Evolutionary conservation across 1,140 invertebrate genomes (phyloP).

Genomic region (Mamestra configurata): DNA sequence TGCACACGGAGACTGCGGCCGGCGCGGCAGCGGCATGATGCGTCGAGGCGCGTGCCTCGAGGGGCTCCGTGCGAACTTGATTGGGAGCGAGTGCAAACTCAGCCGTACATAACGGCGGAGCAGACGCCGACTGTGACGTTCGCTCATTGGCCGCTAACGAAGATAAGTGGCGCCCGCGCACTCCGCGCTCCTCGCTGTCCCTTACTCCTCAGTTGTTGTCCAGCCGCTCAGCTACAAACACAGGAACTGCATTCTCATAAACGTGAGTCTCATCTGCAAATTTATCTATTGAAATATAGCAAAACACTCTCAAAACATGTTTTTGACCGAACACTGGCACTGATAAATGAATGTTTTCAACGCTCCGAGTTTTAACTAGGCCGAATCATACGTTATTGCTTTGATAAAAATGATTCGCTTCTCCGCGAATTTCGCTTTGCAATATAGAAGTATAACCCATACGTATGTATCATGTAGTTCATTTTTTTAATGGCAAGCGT

Average conservation of each 20-base stretch:
- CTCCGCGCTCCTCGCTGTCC: background rate
- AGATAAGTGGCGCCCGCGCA: conserved; percentile 23
- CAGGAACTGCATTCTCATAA: background rate
- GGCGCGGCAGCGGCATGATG: background rate
- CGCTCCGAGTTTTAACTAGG: background rate
- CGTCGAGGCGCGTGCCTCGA: background rate
- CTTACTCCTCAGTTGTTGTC: background rate
- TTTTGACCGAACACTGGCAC: too few relatives aligned
- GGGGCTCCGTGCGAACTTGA: background rate
- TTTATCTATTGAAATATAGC: background rate
- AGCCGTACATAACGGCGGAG: background rate
- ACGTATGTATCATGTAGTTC: too few relatives aligned
- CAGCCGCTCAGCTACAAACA: background rate
- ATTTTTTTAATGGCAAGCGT: too few relatives aligned
- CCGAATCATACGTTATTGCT: background rate
- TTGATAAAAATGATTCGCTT: background rate
- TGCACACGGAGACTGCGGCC: background rate
- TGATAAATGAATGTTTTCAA: background rate
- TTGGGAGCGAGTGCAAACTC: conserved; percentile 16
- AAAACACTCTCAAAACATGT: background rate
- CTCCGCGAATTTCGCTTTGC: background rate
- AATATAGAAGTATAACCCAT: background rate
- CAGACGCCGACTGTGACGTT: background rate
- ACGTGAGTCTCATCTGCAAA: background rate
- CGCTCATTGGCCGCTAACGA: conserved; percentile 26